Base-by-base conservation (phyloP, 1,140 invertebrate species). In the Heliconius nattereri region DNA sequence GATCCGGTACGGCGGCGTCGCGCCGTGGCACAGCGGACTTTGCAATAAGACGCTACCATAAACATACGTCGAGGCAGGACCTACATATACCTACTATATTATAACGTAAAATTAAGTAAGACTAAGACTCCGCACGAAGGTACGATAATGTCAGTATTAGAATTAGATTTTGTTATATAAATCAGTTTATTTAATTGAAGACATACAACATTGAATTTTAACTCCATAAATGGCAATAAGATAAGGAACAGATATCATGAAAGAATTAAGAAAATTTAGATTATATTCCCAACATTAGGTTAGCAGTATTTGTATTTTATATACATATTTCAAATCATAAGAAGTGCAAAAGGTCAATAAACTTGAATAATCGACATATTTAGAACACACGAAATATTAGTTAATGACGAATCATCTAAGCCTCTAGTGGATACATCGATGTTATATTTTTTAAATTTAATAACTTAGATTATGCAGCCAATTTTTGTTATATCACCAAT, bases 1-100 rank as follows among this genome's bases (percentile, higher is more conserved):
- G 88, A 93, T 76, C 92, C 75, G 78, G 91, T 93, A 84, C 82
- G 49, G 80, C 83, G 84, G 81, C 83, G 75, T 83, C 84, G 79
- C 85, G 80, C 72, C 82, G 81, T 84, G 82, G 76, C 77, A 85
- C 81, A 75, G 82, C 78, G 85, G 78, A 84, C 86, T 86, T 86
- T 84, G 82, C 78, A 82, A 66, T 66, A 66, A 66, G 60, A 78
- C 83, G 73, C 54, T 71, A 78, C 45, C 49, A 82, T 73, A 84
- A 71, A 80, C 71, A 82, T 75, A 84, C 73, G 78, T 77, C 35
- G 35, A 9, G 2, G 54, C 75, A 79, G 13, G 23, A 66, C 23
- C 60, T 23, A 66, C 26, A 66, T 66, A 45, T 45, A 45, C 40
- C 6, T 35, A 35, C 32, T 35, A 35, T 35, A 0, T 35, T 45